These are phyloP conservation scores for Acrocephalus kingi DNA, from an alignment of 2,113 vertebrate genomes.

Conservation along the genomic window DNA sequence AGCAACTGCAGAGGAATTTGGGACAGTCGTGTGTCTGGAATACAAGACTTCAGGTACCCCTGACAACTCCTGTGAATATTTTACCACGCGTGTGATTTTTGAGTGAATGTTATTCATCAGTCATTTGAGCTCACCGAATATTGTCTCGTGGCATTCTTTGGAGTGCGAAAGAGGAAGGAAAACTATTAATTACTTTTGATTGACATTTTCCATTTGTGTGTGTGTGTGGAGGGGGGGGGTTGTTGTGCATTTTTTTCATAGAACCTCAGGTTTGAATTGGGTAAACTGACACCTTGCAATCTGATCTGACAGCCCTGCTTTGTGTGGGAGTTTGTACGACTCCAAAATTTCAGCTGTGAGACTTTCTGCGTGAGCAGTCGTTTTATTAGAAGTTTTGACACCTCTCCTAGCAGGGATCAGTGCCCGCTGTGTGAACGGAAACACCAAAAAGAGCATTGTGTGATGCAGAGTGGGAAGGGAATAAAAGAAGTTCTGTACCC, in stretches of 20 bases:
- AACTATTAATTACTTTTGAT: conserved; percentile 55
- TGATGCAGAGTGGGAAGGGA: not conserved
- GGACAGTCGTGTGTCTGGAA: not conserved
- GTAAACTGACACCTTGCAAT: conserved; percentile 46
- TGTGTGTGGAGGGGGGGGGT: not conserved
- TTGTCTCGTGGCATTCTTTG: conserved; percentile 14
- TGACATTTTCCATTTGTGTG: conserved; percentile 42
- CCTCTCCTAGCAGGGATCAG: conserved; percentile 26
- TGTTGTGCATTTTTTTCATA: conserved; percentile 41
- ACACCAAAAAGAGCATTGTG: conserved; percentile 19
- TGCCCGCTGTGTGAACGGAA: conserved; percentile 26
- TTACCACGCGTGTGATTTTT: not conserved
- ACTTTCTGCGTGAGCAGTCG: conserved; percentile 8
- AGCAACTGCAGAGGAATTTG: not conserved
- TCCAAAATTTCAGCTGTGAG: conserved; percentile 27
- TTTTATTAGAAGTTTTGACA: conserved; percentile 20
- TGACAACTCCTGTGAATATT: not conserved
- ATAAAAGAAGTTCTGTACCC: not conserved
- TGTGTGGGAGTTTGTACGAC: not conserved
- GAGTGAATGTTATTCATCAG: not conserved
- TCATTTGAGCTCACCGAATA: conserved; percentile 1
- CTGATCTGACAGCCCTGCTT: conserved; percentile 24
- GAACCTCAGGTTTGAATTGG: conserved; percentile 54
- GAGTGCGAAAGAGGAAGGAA: not conserved
- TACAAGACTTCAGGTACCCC: conserved; percentile 24